A percentile compares a stretch with the other conserved stretches of the same genome.
Conservation (phyloP, 2,888 invertebrate species). For the Diaphora mendica region DNA sequence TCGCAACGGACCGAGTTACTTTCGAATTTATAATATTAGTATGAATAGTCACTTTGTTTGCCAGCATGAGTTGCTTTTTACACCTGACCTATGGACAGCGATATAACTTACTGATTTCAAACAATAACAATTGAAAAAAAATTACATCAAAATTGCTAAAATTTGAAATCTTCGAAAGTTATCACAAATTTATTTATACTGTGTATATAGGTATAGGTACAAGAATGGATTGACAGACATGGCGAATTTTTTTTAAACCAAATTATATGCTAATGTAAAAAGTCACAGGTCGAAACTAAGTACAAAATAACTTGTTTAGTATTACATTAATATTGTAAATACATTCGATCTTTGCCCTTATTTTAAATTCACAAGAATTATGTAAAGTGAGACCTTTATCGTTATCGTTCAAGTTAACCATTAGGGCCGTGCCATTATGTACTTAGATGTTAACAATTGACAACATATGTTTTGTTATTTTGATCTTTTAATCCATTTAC, state of each 20-base stretch:
- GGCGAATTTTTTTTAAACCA: too few species aligned
- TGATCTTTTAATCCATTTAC: too few species aligned
- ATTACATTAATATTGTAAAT: not conserved
- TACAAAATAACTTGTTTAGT: not conserved
- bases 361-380: constrained; percentile 6
- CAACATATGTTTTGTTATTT: not conserved
- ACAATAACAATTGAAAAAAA: too few species aligned
- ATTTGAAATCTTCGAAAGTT: not conserved
- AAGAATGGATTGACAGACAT: too few species aligned
- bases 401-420: not conserved
- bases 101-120: too few species aligned
- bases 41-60: too few species aligned
- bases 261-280: not conserved
- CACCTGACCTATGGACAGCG: too few species aligned
- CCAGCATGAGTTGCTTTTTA: too few species aligned
- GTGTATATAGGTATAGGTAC: too few species aligned
- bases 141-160: not conserved
- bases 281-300: not conserved
- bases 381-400: not conserved
- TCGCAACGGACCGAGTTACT: too few species aligned
- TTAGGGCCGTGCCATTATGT: not conserved
- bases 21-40: too few species aligned
- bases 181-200: not conserved
- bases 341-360: not conserved
- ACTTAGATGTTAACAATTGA: not conserved